Evolutionary conservation across 2,888 invertebrate species (phyloP), one percentile per base, ranked within the genome.

Genomic region (Nezara viridula): DNA sequence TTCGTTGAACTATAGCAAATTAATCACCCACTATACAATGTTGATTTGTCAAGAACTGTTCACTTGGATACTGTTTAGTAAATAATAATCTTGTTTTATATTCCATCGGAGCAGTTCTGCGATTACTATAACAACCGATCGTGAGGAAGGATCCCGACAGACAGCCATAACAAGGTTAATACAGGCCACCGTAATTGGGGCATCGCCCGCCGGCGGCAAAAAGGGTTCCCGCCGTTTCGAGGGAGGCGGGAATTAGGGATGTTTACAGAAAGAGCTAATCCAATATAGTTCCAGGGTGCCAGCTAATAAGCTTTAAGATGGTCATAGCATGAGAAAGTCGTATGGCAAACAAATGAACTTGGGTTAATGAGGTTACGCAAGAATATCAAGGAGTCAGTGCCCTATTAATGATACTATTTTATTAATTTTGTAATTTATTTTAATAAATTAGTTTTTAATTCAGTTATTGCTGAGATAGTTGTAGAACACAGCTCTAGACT

Each of bases 191-290:
- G 81, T 86, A 86, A 86, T 86, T 86, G 86, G 60, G 40, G 40
- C 55, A 86, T 27, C 32, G 40, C 55, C 86, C 44, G 81, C 81
- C 81, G 86, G 52, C 40, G 86, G 86, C 50, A 86, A 55, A 50
- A 86, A 55, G 55, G 55, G 55, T 40, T 50, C 81, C 52, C 86
- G 55, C 50, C 52, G 32, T 55, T 55, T 60, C 40, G 32, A 27
- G 86, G 50, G 52, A 86, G 52, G 86, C 49, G n/a, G 86, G 55
- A 86, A 55, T 86, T 86, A 86, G 86, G 40, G 55, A 40, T 86
- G 86, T 86, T 86, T 86, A 86, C 86, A 86, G 37, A 60, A 24
- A 5, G n/a, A 21, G 52, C 55, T 86, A 86, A 86, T 86, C 86
- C 55, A 86, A 86, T 86, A 86, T 55, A 55, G 55, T 52, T 24